phyloP scores from a whole-genome alignment of 2,797 vertebrate species.

The Myripristis jacobus region DNA sequence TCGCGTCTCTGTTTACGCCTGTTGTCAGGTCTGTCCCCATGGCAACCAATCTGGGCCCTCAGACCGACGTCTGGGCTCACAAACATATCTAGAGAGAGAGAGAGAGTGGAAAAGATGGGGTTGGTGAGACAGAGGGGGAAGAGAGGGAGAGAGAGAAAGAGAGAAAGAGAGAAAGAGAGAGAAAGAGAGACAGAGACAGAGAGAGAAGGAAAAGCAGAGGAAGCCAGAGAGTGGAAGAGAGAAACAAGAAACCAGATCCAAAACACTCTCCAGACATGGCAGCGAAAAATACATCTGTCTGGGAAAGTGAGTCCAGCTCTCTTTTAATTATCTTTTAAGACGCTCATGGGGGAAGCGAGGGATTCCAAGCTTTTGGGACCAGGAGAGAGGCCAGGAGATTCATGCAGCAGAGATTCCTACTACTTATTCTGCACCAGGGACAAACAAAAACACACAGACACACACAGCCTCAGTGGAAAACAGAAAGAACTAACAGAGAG shows the following conservation, averaged over 20 bases:
- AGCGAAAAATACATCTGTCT: constrained; percentile 59
- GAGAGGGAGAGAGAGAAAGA: too few species aligned
- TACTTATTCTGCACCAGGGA: not conserved
- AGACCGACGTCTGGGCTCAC: constrained; percentile 48
- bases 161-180: too few species aligned
- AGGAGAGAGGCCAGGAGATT: constrained; percentile 28
- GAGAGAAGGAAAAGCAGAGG: constrained; percentile 7
- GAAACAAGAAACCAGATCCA: constrained; percentile 36
- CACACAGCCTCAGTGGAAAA: not conserved
- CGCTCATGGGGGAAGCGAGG: constrained; percentile 41
- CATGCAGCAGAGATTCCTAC: constrained; percentile 32
- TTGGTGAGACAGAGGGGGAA: too few species aligned
- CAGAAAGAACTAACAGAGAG: not conserved
- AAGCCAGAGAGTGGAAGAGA: constrained; percentile 18
- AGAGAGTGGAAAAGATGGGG: constrained; percentile 60
- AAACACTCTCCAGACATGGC: constrained; percentile 62
- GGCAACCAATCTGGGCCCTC: constrained; percentile 53
- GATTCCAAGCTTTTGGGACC: constrained; percentile 31
- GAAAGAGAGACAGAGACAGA: too few species aligned
- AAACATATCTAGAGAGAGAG: constrained; percentile 56
- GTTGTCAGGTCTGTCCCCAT: constrained; percentile 63
- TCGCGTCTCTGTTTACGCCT: constrained; percentile 61
- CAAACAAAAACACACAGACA: constrained; percentile 14
- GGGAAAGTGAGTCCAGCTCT: constrained; percentile 47
- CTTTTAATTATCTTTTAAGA: constrained; percentile 66